Percentiles rank a stretch among this genome's conserved stretches.
Conservation (phyloP, 37 sponge, comb jelly and placozoan genomes). For the Ephydatia muelleri region DNA sequence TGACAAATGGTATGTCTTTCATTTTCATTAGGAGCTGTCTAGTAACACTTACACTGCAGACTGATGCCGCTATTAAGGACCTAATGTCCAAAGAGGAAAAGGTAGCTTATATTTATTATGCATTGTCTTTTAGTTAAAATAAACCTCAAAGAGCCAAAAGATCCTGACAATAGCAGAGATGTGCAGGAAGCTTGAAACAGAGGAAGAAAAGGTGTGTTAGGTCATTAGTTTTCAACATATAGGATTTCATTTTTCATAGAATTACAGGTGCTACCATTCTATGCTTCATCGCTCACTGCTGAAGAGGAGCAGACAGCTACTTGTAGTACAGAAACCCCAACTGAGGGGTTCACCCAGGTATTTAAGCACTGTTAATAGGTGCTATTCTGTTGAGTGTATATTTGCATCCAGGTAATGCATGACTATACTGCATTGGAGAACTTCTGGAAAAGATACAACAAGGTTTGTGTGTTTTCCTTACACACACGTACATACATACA, state of each 20-base stretch:
- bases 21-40: conserved; percentile 60
- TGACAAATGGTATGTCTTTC: conserved; percentile 4
- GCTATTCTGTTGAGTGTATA: background rate
- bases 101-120: conserved; percentile 22
- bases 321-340: conserved; percentile 47
- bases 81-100: conserved; percentile 61
- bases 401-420: conserved; percentile 67
- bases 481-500: background rate
- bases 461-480: conserved; percentile 35
- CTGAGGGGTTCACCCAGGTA: conserved; percentile 77
- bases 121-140: background rate
- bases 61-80: conserved; percentile 76
- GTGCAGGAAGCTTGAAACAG: conserved; percentile 96
- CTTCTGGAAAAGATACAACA: conserved; percentile 98
- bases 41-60: conserved; percentile 89
- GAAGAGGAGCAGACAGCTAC: conserved; percentile 77
- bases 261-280: conserved; percentile 89
- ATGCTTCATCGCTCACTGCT: conserved; percentile 67
- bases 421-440: conserved; percentile 84
- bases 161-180: conserved; percentile 88
- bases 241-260: background rate
- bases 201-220: conserved; percentile 89
- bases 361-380: background rate
- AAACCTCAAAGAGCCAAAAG: conserved; percentile 60
- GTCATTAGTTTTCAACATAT: background rate